phyloP scores from a whole-genome alignment of 2,113 vertebrate genomes.

The Aegithalos caudatus region DNA sequence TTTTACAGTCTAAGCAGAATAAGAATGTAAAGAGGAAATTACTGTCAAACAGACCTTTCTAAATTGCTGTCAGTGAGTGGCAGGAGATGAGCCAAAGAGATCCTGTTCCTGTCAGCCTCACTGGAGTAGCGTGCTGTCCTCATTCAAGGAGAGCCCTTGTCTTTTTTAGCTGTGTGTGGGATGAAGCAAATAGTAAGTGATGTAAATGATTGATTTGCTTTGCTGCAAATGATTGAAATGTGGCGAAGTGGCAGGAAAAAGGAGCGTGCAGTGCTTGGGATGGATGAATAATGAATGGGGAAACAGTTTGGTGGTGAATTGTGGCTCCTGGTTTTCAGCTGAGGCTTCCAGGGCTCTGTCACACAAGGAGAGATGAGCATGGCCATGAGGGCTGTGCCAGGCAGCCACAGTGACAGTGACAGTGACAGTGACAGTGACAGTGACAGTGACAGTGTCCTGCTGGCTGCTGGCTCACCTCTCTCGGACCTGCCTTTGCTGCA shows the following conservation, averaged over 20 bases:
- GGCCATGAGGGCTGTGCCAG: neutral
- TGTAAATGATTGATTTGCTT: constrained; percentile 23
- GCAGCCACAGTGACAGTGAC: accelerated
- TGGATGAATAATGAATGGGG: neutral
- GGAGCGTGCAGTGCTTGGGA: neutral
- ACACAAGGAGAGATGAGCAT: accelerated
- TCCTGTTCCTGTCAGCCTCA: constrained; percentile 45
- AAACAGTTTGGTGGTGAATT: neutral
- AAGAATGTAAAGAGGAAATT: constrained; percentile 45
- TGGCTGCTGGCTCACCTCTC: neutral
- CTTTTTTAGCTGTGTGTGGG: constrained; percentile 47
- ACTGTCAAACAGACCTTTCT: constrained; percentile 54
- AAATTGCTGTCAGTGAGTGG: constrained; percentile 39
- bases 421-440: accelerated
- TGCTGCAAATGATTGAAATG: neutral
- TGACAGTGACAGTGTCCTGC: accelerated
- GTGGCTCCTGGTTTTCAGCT: neutral
- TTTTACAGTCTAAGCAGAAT: neutral
- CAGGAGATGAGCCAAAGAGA: constrained; percentile 55
- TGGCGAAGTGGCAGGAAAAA: neutral
- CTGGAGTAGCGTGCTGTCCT: constrained; percentile 21
- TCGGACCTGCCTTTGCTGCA: neutral
- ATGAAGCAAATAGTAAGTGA: neutral
- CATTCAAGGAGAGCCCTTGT: constrained; percentile 46
- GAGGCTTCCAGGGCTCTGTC: neutral